Base-by-base conservation (phyloP, 2,113 vertebrate genomes). In the Rhadina sibilatrix region DNA sequence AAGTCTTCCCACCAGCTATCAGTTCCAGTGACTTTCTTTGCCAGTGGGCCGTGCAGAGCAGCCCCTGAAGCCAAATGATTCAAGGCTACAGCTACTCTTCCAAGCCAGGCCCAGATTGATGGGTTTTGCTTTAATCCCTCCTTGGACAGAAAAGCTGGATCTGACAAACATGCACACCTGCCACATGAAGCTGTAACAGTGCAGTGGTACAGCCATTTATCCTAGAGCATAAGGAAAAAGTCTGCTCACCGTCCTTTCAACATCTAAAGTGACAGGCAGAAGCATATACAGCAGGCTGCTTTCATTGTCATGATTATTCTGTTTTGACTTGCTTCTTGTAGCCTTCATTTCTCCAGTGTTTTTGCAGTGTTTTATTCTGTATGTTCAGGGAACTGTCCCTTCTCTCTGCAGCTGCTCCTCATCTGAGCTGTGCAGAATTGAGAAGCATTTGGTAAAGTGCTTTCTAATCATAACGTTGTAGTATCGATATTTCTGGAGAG, bases 401-500 rank as follows among this genome's bases (percentile, higher is more conserved):
- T 94, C 91, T 82, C 92, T 87, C 79, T 87, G 87, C 96, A 97
- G 96, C 96, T 96, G 96, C 92, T 96, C 94, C 93, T 94, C 84
- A 68, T 93, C 69, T 89, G 89, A 95, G 92, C 88, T 82, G 86
- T 75, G 82, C 86, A 91, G 96, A 97, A 96, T 83, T 88, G 94
- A 94, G 94, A 96, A 87, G 87, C 95, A 96, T 96, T 97, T 96
- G 97, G 89, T 94, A 90, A 97, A 97, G 96, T 94, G 95, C 96
- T 96, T 96, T 96, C 96, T 96, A 97, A 97, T 97, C 94, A 95
- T 90, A 95, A 94, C 14, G 25, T 71, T 64, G 33, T 97, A 88
- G 94, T 96, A 97, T 96, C 84, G 83, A 96, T 97, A 96, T 97
- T 97, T 97, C 95, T 96, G 96, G 96, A 97, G 97, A 96, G 96